Evolutionary conservation across 2,888 invertebrate species (phyloP).

Genomic region (Agrotis segetum): DNA sequence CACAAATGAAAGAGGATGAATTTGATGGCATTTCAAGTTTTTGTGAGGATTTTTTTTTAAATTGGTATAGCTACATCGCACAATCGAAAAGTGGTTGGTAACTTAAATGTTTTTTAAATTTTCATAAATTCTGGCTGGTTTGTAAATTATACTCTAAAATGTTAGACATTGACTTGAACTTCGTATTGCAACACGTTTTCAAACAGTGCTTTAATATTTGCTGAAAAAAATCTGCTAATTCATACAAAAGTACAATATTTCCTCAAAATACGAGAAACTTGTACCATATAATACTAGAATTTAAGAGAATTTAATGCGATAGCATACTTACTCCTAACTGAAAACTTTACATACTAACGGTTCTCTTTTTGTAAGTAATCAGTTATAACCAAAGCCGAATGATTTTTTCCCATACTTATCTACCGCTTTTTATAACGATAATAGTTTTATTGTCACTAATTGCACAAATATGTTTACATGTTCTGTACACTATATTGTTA

Average conservation of each 20-base stretch:
- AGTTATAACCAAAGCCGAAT: constrained; percentile 23
- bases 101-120: not conserved
- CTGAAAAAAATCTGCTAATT: no score
- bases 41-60: not conserved
- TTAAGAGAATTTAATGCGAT: not conserved
- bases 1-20: no score
- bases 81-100: not conserved
- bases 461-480: not conserved
- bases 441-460: constrained; percentile 48
- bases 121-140: not conserved
- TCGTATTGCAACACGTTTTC: no score
- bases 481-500: no score
- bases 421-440: constrained; percentile 13
- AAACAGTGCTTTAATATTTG: no score
- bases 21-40: not conserved
- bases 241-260: no score
- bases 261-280: no score
- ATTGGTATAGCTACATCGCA: not conserved
- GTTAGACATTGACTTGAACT: not conserved
- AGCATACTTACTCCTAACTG: not conserved
- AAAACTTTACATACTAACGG: not conserved
- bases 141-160: not conserved
- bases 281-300: not conserved
- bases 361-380: not conserved
- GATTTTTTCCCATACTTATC: constrained; percentile 21